Conservation (phyloP, 2,797 vertebrate genomes). For the Eremophila alpestris region DNA sequence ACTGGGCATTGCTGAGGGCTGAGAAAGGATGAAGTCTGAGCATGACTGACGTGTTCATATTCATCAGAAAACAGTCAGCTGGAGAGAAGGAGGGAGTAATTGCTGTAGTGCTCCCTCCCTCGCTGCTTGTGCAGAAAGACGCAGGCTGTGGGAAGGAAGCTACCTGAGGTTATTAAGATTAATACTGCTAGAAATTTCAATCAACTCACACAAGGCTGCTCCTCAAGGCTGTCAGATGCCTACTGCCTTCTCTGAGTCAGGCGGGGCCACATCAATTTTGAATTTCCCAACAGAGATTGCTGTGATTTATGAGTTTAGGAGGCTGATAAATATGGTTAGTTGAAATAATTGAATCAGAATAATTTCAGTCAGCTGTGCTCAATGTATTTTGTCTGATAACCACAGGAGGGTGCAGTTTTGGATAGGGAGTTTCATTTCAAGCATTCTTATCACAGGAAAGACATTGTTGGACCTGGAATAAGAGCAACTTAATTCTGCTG, state of each 20-base stretch:
- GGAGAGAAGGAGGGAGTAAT: neutral
- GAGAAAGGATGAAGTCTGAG: neutral
- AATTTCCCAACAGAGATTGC: conserved; percentile 59
- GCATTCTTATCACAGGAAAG: neutral
- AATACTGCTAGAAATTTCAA: conserved; percentile 65
- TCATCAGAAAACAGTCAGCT: conserved; percentile 24
- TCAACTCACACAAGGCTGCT: conserved; percentile 55
- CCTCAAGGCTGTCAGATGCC: conserved; percentile 60
- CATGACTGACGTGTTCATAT: neutral
- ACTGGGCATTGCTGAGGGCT: neutral
- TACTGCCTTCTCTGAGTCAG: conserved; percentile 45
- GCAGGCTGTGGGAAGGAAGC: conserved; percentile 1
- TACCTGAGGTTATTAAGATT: conserved; percentile 69
- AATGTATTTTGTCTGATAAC: conserved; percentile 31
- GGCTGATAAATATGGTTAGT: conserved; percentile 60
- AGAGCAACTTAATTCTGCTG: conserved; percentile 6
- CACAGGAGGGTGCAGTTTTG: conserved; percentile 51
- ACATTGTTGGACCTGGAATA: neutral
- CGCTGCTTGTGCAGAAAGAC: neutral
- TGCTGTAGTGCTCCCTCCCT: neutral
- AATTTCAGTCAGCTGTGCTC: conserved; percentile 38
- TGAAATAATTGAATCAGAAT: conserved; percentile 61
- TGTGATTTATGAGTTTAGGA: conserved; percentile 64
- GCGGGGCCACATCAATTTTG: conserved; percentile 33
- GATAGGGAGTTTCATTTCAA: conserved; percentile 4